These are phyloP conservation scores for Cygnus olor DNA, from an alignment of 2,797 vertebrate genomes.

Conservation along the genomic window DNA sequence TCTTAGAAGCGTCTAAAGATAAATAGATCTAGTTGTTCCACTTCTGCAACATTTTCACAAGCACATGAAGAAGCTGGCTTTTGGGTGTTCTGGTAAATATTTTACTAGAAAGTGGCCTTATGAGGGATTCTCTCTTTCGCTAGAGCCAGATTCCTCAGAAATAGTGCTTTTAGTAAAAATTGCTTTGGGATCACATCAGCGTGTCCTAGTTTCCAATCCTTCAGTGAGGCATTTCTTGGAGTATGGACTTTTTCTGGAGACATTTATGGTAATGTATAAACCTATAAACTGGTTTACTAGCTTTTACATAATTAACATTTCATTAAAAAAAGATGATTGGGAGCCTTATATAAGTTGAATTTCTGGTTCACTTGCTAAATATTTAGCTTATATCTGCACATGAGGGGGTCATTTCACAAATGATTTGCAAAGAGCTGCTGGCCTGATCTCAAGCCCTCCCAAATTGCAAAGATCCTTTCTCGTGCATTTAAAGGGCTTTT, in stretches of 20 bases:
- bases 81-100: constrained; percentile 55
- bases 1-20: not conserved
- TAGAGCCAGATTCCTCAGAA: not conserved
- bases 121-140: not conserved
- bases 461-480: not conserved
- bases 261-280: not conserved
- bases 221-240: not conserved
- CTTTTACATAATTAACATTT: constrained; percentile 42
- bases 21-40: not conserved
- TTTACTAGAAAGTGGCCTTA: not conserved
- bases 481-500: not conserved
- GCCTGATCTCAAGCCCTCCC: not conserved
- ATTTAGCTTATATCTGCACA: not conserved
- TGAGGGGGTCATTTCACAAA: accelerated
- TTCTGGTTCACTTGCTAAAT: not conserved
- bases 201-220: constrained; percentile 11
- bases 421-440: not conserved
- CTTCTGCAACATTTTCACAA: not conserved
- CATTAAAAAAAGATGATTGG: constrained; percentile 7
- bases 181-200: constrained; percentile 17
- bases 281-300: constrained; percentile 2
- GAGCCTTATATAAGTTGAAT: not conserved
- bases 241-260: not conserved
- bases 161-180: constrained; percentile 1
- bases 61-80: not conserved